Percentiles rank a stretch among this genome's conserved stretches.
Evolutionary conservation across 2,797 vertebrate species (phyloP).

Genomic region (Macropus fuliginosus): DNA sequence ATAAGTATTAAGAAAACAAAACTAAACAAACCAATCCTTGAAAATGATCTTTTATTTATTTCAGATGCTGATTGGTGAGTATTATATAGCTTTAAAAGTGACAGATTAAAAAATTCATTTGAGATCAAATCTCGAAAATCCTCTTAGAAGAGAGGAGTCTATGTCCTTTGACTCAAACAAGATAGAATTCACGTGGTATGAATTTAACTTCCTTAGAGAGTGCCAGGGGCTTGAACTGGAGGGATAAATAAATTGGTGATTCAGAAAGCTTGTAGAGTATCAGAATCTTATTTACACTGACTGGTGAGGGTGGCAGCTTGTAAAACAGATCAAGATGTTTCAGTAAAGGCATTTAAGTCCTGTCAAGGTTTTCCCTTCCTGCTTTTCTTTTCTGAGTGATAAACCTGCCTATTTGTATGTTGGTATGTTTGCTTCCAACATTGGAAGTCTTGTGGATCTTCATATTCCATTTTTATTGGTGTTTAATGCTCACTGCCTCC

Average conservation of each 20-base stretch:
- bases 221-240: conserved; percentile 52
- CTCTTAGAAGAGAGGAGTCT: conserved; percentile 58
- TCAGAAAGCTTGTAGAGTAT: conserved; percentile 63
- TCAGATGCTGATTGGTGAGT: conserved; percentile 51
- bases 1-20: conserved; percentile 36
- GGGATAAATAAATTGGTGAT: conserved; percentile 65
- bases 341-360: conserved; percentile 47
- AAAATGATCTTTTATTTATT: conserved; percentile 57
- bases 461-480: conserved; percentile 45
- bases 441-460: neutral
- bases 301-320: conserved; percentile 53
- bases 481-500: neutral
- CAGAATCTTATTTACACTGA: conserved; percentile 67
- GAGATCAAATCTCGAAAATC: conserved; percentile 64
- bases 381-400: conserved; percentile 22
- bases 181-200: conserved; percentile 69
- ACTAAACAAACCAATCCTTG: conserved; percentile 33
- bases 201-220: conserved; percentile 66
- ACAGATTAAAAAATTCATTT: conserved; percentile 68
- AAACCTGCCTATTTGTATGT: conserved; percentile 17
- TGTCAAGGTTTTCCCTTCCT: neutral
- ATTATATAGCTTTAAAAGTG: conserved; percentile 67
- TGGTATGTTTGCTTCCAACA: conserved; percentile 44
- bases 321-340: conserved; percentile 74
- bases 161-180: conserved; percentile 71